phyloP scores from a whole-genome alignment of 2,113 vertebrate species.

The Hiodon tergisus region DNA sequence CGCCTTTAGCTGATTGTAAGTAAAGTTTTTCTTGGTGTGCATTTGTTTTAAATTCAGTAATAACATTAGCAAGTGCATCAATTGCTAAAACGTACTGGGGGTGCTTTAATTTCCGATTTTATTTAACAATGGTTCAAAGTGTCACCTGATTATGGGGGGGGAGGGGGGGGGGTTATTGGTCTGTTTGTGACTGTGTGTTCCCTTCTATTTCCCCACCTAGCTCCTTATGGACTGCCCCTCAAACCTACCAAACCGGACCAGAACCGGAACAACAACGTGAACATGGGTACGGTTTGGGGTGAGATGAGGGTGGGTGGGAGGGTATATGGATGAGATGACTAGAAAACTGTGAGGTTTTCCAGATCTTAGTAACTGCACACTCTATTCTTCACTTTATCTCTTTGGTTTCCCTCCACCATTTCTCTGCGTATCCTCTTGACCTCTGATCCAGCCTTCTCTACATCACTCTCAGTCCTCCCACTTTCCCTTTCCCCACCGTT shows the following conservation, averaged over 20 bases:
- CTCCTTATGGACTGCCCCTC: slow-evolving; percentile 40
- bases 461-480: neutral
- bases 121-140: too few relatives aligned
- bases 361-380: too few relatives aligned
- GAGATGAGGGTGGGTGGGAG: neutral
- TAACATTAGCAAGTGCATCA: too few relatives aligned
- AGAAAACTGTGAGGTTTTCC: too few relatives aligned
- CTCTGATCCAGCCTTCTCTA: neutral
- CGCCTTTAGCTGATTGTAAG: too few relatives aligned
- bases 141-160: too few relatives aligned
- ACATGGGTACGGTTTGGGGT: slow-evolving; percentile 27
- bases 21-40: too few relatives aligned
- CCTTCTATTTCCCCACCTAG: slow-evolving; percentile 20
- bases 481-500: neutral
- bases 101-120: too few relatives aligned
- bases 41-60: too few relatives aligned
- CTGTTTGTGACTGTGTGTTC: neutral
- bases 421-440: neutral
- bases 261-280: slow-evolving; percentile 28
- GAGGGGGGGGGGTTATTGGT: too few relatives aligned
- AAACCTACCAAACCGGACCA: slow-evolving; percentile 40
- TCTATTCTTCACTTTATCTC: neutral
- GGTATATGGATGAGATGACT: too few relatives aligned
- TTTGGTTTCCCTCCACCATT: neutral
- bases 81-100: too few relatives aligned